Base-by-base conservation (phyloP, 2,888 invertebrate genomes). In the Pammene aurita region DNA sequence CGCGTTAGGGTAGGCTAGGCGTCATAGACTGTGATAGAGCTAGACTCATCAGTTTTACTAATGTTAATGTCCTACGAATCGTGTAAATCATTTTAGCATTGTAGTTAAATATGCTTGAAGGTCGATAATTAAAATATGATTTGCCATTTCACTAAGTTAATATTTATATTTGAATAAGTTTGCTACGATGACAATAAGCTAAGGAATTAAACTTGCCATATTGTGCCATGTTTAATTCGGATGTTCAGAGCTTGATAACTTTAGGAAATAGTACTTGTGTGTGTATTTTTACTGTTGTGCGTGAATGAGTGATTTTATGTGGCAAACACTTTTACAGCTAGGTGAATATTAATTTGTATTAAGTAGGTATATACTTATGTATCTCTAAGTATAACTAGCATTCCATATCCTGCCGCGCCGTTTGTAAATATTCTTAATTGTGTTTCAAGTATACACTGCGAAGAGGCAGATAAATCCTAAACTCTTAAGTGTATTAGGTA, bases 201-300 rank as follows among this genome's bases (percentile, higher is more conserved):
- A 81, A 78, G 75, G 87, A 88, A 89, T 90, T 90, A 89, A 90
- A 90, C 90, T 85, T 86, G 89, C 92, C 92, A 91, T 91, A 86
- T 72, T 73, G 80, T 80, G 88, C 88, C 87, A 90, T 90, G 90
- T 89, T 90, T 90, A 87, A 89, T 89, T 89, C 88, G 76, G 77
- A 60, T 54, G 38, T 55, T 48, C 41, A 60, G 54, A 18, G 41
- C 61, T 46, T 46, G 44, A 55, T 48, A 41, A 42, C 13, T 62
- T 11, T 60, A 38, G 9, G 54, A 48, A 41, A 52, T 52, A 38
- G 42, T 44, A 14, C 1, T 18, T 42, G n/a, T 50, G 14, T 54
- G n/a, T 34, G 13, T 18, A 16, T 7, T 57, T 11, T 11, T 41
- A 2, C n/a, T 41, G 5, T 13, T 26, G 7, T 58, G 56, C 7